Evolutionary conservation across 2,113 vertebrate species (phyloP), one percentile per base, ranked within the genome.

Genomic region (Petroica traversi): DNA sequence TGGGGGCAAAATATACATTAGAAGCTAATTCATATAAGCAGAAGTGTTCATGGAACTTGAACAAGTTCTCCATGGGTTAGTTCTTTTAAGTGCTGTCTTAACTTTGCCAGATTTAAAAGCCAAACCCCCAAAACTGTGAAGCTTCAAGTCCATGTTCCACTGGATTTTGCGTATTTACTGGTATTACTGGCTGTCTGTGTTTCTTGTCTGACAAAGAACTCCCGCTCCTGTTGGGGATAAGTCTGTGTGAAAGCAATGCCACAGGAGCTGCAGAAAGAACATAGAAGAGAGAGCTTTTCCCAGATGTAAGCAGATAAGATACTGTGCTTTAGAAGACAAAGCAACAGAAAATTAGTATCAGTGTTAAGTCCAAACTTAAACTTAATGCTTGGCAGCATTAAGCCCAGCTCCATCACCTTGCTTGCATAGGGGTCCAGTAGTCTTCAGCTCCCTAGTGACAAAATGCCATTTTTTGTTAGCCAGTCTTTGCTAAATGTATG

Each of bases 131-230:
- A 62, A 85, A 20, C 29, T 28, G 7, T 13, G 45, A 68, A 73
- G 14, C 22, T 17, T 46, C 8, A n/a, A 68, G 54, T 19, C 13
- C 8, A 5, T 0, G 1, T 63, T 38, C n/a, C 2, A 1, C 12
- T 33, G 38, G 49, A 72, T 34, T 9, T 25, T 58, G 16, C 19
- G 9, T 45, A 43, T 19, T 54, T 31, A 7, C 12, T 67, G 33
- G 3, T n/a, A 34, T 33, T 29, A 4, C 22, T 54, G 7, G 18
- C 24, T 36, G 38, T 40, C 68, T 11, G n/a, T n/a, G n/a, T 26
- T 58, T 41, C 68, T 54, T 12, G 3, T 46, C 16, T 31, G 28
- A 45, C 6, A 49, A 25, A 57, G 46, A 51, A 69, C 72, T 26
- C 19, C 57, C 29, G 13, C 28, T 81, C n/a, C 54, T 55, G 20